These are phyloP conservation scores for Hypomecis atomaria DNA, from an alignment of 2,888 invertebrate genomes.

Conservation along the genomic window DNA sequence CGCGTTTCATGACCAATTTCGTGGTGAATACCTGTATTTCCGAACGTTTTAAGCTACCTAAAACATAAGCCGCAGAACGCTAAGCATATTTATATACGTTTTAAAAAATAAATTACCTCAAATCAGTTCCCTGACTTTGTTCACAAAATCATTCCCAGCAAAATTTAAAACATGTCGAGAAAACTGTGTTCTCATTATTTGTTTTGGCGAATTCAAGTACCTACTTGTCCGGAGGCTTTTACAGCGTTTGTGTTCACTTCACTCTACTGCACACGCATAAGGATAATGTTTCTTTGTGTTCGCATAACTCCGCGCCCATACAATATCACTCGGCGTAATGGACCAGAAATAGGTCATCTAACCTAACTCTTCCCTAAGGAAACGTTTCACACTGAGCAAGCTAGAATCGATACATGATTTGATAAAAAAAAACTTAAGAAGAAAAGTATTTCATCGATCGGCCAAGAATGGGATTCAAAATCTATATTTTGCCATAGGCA, in stretches of 20 bases:
- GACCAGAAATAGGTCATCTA: constrained; percentile 31
- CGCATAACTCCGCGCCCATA: constrained; percentile 1
- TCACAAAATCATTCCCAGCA: neutral
- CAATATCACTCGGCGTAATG: constrained; percentile 21
- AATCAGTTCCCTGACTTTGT: too few species aligned
- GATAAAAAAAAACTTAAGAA: too few species aligned
- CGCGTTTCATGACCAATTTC: neutral
- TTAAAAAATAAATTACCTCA: neutral
- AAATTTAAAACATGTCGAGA: neutral
- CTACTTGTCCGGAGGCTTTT: neutral
- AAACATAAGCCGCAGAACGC: neutral
- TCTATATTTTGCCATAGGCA: too few species aligned
- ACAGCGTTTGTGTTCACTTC: neutral
- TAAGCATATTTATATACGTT: constrained; percentile 12
- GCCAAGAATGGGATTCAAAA: too few species aligned
- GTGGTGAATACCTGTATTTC: neutral
- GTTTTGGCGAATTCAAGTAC: neutral
- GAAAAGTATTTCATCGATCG: too few species aligned
- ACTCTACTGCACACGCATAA: constrained; percentile 8
- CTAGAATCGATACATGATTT: constrained; percentile 33
- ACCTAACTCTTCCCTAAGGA: constrained; percentile 30
- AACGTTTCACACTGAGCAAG: constrained; percentile 26
- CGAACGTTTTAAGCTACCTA: neutral
- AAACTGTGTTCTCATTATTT: neutral
- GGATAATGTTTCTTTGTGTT: constrained; percentile 18